Percentiles rank a stretch among this genome's conserved stretches.
Conservation (phyloP, 1,140 invertebrate genomes). For the Lordiphosa collinella region DNA sequence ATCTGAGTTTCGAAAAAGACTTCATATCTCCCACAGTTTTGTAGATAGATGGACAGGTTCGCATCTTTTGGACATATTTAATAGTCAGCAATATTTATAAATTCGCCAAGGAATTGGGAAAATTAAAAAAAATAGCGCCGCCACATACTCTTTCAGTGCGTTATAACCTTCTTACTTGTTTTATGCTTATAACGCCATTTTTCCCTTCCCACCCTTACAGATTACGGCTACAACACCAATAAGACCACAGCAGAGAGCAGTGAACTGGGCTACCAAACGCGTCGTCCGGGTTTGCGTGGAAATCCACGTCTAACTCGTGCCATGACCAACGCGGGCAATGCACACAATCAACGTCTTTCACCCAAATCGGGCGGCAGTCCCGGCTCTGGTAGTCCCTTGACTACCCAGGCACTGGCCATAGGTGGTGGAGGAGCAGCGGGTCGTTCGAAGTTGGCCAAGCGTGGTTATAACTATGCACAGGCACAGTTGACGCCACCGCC, state of each 20-base stretch:
- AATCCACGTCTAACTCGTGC: conserved; percentile 49
- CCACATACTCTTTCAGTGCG: too few species aligned
- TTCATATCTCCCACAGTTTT: too few species aligned
- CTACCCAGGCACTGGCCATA: conserved; percentile 53
- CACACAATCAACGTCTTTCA: conserved; percentile 29
- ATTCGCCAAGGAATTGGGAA: too few species aligned
- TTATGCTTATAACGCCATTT: background rate
- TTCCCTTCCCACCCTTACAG: background rate
- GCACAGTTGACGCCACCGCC: conserved; percentile 53
- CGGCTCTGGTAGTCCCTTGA: conserved; percentile 46
- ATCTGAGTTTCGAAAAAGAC: too few species aligned
- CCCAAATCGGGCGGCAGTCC: conserved; percentile 56
- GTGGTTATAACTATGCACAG: conserved; percentile 81
- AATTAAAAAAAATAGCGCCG: too few species aligned
- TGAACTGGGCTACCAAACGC: conserved; percentile 1
- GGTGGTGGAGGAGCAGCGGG: conserved; percentile 36
- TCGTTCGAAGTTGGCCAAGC: conserved; percentile 50
- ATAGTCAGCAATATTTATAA: too few species aligned
- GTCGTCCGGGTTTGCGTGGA: conserved; percentile 30
- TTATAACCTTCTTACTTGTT: too few species aligned
- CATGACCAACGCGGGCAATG: conserved; percentile 44
- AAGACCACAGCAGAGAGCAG: conserved; percentile 17
- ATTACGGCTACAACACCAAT: background rate
- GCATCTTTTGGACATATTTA: too few species aligned
- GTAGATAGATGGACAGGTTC: too few species aligned